Percentiles rank a stretch among this genome's conserved stretches.
Conservation (phyloP, 2,113 vertebrate species). For the Rhagologus leucostigma region DNA sequence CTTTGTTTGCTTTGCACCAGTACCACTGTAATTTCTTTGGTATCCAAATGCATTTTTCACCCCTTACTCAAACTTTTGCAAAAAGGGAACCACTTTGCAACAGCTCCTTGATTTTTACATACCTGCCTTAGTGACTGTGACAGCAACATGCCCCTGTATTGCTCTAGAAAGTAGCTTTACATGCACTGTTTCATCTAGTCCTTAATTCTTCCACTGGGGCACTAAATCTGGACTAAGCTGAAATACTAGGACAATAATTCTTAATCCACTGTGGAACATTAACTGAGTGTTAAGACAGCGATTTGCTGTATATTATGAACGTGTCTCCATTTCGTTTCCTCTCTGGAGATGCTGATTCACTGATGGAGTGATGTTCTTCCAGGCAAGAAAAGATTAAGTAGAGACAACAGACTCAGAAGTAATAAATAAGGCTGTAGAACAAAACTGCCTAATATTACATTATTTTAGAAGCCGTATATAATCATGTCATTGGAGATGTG, state of each 20-base stretch:
- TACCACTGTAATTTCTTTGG: background rate
- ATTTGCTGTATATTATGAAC: constrained; percentile 61
- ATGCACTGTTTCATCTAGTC: constrained; percentile 50
- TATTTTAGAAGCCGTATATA: constrained; percentile 37
- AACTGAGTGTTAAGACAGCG: constrained; percentile 53
- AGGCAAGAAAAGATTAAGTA: constrained; percentile 63
- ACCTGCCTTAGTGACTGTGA: background rate
- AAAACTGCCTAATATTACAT: constrained; percentile 53
- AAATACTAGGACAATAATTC: constrained; percentile 62
- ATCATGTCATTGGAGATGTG: constrained; percentile 21
- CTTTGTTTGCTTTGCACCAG: constrained; percentile 5
- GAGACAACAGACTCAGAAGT: constrained; percentile 67
- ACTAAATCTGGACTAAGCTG: constrained; percentile 67
- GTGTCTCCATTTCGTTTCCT: constrained; percentile 37
- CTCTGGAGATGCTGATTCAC: constrained; percentile 64
- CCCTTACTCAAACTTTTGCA: background rate
- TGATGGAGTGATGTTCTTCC: constrained; percentile 66
- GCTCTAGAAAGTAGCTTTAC: constrained; percentile 40
- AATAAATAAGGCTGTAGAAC: constrained; percentile 62
- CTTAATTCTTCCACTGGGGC: constrained; percentile 61
- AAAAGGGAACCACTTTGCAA: background rate
- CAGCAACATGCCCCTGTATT: background rate
- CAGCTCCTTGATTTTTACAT: background rate
- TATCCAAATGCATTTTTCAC: background rate
- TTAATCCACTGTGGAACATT: constrained; percentile 61